These are phyloP conservation scores for Sitobion miscanthi DNA, from an alignment of 1,140 invertebrate species.

Conservation along the genomic window DNA sequence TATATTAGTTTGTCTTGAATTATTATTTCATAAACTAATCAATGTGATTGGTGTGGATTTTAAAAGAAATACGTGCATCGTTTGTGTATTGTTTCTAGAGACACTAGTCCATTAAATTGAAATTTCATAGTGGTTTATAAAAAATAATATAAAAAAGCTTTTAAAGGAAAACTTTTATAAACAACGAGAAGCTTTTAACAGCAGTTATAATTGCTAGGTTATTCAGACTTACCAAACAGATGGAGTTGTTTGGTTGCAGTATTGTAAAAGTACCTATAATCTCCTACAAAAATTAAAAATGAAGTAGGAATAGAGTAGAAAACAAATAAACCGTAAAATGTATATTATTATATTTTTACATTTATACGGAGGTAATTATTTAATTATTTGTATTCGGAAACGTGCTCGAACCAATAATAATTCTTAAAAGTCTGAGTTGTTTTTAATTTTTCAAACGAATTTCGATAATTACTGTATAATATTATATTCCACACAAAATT, in stretches of 20 bases:
- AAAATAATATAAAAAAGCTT: background rate
- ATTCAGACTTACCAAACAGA: background rate
- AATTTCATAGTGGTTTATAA: slow-evolving; percentile 14
- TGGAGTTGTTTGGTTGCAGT: background rate
- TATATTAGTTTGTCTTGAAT: background rate
- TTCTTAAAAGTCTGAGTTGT: too few species aligned
- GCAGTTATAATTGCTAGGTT: slow-evolving; percentile 4
- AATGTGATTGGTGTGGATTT: background rate
- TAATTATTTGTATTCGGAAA: background rate
- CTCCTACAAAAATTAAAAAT: background rate
- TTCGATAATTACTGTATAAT: too few species aligned
- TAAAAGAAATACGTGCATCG: background rate
- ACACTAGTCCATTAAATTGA: background rate
- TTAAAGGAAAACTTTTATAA: slow-evolving; percentile 26
- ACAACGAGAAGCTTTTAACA: slow-evolving; percentile 34
- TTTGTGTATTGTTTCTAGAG: background rate
- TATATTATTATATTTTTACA: background rate
- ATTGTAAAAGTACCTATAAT: background rate
- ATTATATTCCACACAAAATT: too few species aligned
- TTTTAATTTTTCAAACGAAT: too few species aligned
- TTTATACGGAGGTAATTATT: background rate
- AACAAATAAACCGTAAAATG: background rate
- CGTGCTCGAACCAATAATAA: background rate
- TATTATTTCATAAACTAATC: background rate
- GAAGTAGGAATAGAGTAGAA: background rate